Conservation (phyloP, 1,140 invertebrate species). For the Nylanderia fulva region DNA sequence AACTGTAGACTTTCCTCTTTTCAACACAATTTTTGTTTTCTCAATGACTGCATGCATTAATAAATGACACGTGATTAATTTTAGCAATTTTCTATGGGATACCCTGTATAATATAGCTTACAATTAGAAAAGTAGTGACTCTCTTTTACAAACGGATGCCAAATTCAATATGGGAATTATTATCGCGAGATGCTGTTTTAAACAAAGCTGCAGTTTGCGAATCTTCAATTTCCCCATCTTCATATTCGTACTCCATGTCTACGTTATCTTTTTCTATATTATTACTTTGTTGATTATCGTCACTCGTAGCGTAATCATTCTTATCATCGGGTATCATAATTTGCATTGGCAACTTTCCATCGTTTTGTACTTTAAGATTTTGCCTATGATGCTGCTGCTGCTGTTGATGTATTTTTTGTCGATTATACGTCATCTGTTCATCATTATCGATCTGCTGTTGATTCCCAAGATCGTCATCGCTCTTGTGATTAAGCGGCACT, state of each 20-base stretch:
- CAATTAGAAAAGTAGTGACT: not conserved
- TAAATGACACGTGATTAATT: too few species aligned
- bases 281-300: conserved; percentile 66
- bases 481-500: conserved; percentile 78
- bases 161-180: conserved; percentile 72
- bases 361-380: conserved; percentile 39
- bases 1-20: too few species aligned
- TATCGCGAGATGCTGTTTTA: conserved; percentile 45
- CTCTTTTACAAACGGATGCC: conserved; percentile 75
- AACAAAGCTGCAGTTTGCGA: conserved; percentile 29
- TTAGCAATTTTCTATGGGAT: too few species aligned
- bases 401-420: conserved; percentile 38
- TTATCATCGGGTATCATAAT: conserved; percentile 85
- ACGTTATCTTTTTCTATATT: conserved; percentile 68
- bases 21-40: too few species aligned
- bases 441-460: conserved; percentile 47
- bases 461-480: conserved; percentile 63
- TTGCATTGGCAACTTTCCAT: conserved; percentile 79
- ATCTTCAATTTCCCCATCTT: conserved; percentile 66
- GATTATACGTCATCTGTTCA: conserved; percentile 59
- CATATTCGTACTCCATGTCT: conserved; percentile 79
- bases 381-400: conserved; percentile 58
- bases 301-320: conserved; percentile 73
- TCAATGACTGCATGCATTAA: too few species aligned
- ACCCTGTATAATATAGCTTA: too few species aligned